These are phyloP conservation scores for Artibeus jamaicensis DNA, from an alignment of 2,797 vertebrate genomes.

Conservation along the genomic window DNA sequence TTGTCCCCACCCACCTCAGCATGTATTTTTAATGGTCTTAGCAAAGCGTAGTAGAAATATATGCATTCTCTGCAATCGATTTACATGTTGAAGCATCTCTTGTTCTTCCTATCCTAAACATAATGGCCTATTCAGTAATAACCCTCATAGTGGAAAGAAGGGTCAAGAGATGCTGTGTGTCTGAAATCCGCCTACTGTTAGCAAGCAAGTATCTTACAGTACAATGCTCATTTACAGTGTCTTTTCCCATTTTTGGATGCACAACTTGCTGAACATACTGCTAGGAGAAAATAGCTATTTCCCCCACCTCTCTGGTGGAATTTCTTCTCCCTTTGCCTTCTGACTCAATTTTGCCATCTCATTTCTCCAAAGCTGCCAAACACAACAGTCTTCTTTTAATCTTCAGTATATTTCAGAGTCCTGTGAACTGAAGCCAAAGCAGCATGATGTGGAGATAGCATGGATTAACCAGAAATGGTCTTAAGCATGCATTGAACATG, in stretches of 20 bases:
- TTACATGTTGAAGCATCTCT: not conserved
- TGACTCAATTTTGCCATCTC: not conserved
- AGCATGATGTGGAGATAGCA: not conserved
- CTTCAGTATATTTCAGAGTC: not conserved
- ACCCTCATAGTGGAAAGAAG: not conserved
- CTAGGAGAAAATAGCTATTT: not conserved
- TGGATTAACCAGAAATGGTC: not conserved
- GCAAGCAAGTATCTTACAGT: not conserved
- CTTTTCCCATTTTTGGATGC: not conserved
- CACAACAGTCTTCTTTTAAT: not conserved
- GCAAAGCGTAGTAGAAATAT: constrained; percentile 38
- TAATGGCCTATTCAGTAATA: not conserved
- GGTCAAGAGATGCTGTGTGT: not conserved
- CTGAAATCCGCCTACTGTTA: not conserved
- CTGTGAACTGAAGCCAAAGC: not conserved
- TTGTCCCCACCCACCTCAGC: no score
- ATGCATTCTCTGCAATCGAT: constrained; percentile 37
- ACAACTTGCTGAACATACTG: constrained; percentile 19
- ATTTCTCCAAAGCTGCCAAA: not conserved
- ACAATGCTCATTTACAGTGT: not conserved
- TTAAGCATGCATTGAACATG: not conserved
- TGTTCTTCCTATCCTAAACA: constrained; percentile 35
- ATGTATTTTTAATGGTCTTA: constrained; percentile 43
- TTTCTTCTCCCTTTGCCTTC: not conserved
- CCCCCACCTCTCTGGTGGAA: not conserved